Percentiles rank a stretch among this genome's conserved stretches.
Conservation (phyloP, 2,888 invertebrate genomes). For the Eugnorisma glareosa region DNA sequence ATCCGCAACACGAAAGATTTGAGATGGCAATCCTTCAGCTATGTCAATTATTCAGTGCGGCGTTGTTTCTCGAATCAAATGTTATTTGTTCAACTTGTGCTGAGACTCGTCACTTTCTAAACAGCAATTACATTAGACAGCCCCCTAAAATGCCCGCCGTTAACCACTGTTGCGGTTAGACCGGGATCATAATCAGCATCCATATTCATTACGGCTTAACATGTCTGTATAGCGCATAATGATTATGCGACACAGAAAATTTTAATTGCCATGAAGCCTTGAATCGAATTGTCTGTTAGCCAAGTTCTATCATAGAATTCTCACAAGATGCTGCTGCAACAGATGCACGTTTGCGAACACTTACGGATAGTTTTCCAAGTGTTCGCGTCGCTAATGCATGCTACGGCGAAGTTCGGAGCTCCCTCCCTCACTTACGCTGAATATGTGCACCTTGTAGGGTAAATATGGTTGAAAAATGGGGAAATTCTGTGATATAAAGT, state of each 20-base stretch:
- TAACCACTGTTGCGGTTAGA: neutral
- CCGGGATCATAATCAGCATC: neutral
- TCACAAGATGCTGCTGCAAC: neutral
- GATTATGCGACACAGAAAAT: no score
- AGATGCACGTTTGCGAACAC: constrained; percentile 12
- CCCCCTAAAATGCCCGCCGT: neutral
- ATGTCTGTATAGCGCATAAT: neutral
- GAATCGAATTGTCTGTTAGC: neutral
- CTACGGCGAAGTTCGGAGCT: constrained; percentile 23
- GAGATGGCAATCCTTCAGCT: neutral
- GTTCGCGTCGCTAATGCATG: constrained; percentile 32
- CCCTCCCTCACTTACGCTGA: constrained; percentile 5
- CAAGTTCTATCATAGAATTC: neutral
- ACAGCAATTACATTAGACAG: neutral
- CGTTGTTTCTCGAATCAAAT: neutral
- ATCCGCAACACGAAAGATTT: neutral
- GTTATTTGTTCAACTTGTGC: neutral
- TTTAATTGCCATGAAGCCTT: neutral
- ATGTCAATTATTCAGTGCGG: neutral
- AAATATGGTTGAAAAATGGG: constrained; percentile 3
- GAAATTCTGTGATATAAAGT: neutral
- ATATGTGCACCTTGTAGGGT: neutral
- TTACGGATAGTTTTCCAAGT: constrained; percentile 40
- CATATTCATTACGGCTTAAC: neutral
- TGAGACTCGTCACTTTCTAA: neutral